phyloP scores from a whole-genome alignment of 2,113 vertebrate species.

The Strix aluco region DNA sequence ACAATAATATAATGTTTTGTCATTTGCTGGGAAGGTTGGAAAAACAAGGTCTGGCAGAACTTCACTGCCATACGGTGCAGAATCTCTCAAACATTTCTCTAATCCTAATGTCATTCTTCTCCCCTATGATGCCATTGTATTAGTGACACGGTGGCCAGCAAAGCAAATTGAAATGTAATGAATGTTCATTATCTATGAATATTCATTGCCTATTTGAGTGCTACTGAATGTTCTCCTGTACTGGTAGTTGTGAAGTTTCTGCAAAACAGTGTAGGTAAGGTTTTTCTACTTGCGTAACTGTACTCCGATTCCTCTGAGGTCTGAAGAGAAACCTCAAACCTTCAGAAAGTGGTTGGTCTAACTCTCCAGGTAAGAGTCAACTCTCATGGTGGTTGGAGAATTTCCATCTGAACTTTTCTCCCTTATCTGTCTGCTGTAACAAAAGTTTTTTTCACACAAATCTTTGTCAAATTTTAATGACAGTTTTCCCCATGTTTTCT shows the following conservation, averaged over 20 bases:
- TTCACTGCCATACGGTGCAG: not conserved
- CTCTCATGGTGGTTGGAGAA: not conserved
- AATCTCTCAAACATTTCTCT: not conserved
- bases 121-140: not conserved
- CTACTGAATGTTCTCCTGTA: not conserved
- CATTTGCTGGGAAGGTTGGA: not conserved
- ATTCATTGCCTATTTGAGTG: slow-evolving; percentile 10
- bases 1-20: not conserved
- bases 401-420: not conserved
- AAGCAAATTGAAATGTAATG: slow-evolving; percentile 31
- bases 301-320: not conserved
- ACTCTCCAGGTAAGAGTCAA: not conserved
- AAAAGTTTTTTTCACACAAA: not conserved
- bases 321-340: not conserved
- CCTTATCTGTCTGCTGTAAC: not conserved
- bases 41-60: not conserved
- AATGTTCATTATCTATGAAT: not conserved
- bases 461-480: not conserved
- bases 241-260: not conserved
- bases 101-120: not conserved
- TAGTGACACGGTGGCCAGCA: slow-evolving; percentile 1
- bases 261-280: not conserved
- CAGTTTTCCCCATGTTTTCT: not conserved
- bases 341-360: not conserved
- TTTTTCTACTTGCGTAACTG: not conserved